Evolutionary conservation across 2,888 invertebrate genomes (phyloP).

Genomic region (Fragum fragum): DNA sequence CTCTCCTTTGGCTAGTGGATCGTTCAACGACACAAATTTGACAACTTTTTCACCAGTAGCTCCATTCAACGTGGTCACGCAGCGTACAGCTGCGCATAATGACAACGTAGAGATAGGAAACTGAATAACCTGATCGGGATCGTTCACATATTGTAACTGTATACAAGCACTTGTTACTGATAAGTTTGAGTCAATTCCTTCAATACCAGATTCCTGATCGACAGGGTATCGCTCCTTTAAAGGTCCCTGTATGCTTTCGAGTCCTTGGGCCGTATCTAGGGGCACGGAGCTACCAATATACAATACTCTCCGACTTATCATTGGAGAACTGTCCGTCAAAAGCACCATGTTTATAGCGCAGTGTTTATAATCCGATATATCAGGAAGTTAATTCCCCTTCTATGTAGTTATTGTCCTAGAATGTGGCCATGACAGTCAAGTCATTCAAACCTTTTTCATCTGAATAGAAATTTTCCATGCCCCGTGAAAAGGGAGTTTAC

Average conservation of each 20-base stretch:
- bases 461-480: too few relatives aligned
- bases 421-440: background rate
- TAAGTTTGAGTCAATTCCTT: constrained; percentile 92
- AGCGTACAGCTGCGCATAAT: constrained; percentile 85
- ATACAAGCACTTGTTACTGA: constrained; percentile 99
- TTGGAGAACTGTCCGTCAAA: constrained; percentile 30
- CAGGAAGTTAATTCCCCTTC: constrained; percentile 14
- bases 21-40: constrained; percentile 84
- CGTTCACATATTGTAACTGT: constrained; percentile 93
- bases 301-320: constrained; percentile 74
- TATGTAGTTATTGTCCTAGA: background rate
- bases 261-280: constrained; percentile 81
- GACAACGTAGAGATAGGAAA: constrained; percentile 85
- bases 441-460: background rate
- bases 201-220: constrained; percentile 74
- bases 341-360: constrained; percentile 48
- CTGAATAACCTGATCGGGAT: constrained; percentile 79
- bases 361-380: background rate
- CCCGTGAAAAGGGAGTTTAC: too few relatives aligned
- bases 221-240: constrained; percentile 81
- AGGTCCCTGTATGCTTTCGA: constrained; percentile 85
- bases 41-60: constrained; percentile 74
- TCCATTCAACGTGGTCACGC: constrained; percentile 74
- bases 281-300: constrained; percentile 86
- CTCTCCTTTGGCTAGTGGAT: constrained; percentile 76